Conservation (phyloP, 2,888 invertebrate genomes). For the Tinea pellionella region DNA sequence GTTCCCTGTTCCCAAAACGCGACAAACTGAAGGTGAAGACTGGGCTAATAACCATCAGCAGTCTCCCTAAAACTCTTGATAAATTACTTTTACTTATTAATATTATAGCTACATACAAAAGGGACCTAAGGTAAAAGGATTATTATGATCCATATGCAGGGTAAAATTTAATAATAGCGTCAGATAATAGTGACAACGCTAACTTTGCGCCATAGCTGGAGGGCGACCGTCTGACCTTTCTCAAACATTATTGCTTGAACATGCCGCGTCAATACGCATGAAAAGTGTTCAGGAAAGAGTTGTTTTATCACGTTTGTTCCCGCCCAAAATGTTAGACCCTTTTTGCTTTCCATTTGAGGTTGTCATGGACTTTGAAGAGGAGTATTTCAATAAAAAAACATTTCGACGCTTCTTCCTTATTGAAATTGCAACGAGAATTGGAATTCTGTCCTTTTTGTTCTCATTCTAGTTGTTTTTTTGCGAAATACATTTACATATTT, state of each 20-base stretch:
- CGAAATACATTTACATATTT: not conserved
- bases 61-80: no score
- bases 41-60: not conserved
- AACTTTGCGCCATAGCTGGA: not conserved
- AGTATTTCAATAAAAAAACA: conserved; percentile 14
- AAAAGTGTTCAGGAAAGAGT: conserved; percentile 20
- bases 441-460: not conserved
- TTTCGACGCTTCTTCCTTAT: not conserved
- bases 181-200: not conserved
- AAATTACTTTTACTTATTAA: no score
- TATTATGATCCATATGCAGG: not conserved
- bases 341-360: conserved; percentile 19
- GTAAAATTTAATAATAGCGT: not conserved
- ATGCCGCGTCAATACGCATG: conserved; percentile 25
- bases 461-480: not conserved
- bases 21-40: not conserved
- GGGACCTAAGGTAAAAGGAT: not conserved
- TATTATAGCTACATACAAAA: no score
- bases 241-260: conserved; percentile 32
- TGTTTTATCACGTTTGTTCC: conserved; percentile 28
- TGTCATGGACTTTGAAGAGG: conserved; percentile 14
- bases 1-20: no score
- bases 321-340: conserved; percentile 21
- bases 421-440: not conserved
- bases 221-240: conserved; percentile 23